Conservation (phyloP, 2,888 invertebrate genomes). For the Meta bourneti region DNA sequence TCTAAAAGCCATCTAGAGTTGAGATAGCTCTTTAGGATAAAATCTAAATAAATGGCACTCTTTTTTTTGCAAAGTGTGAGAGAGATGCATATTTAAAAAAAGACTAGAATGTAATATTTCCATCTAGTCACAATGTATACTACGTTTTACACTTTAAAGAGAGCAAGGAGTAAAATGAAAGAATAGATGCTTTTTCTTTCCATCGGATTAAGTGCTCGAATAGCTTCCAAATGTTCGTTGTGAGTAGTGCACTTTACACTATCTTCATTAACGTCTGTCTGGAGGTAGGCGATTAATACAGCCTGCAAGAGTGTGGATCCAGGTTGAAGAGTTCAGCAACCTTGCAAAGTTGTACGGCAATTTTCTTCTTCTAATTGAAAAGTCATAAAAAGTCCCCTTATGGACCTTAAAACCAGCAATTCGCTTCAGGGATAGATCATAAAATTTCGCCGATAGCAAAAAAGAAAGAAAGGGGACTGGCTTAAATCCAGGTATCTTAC, state of each 20-base stretch:
- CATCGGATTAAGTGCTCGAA: constrained; percentile 6
- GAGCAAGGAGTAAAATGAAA: too few species aligned
- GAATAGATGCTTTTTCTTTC: background rate
- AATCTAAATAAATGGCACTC: too few species aligned
- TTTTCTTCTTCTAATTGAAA: constrained; percentile 50
- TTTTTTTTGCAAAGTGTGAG: too few species aligned
- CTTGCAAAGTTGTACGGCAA: constrained; percentile 34
- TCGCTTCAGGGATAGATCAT: constrained; percentile 53
- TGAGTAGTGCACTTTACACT: background rate
- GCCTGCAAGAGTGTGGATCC: background rate
- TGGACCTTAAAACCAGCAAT: constrained; percentile 41
- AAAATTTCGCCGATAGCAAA: constrained; percentile 43
- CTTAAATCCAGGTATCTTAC: background rate
- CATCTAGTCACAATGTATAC: too few species aligned
- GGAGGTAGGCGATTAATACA: constrained; percentile 38
- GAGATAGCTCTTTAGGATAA: too few species aligned
- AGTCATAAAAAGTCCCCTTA: constrained; percentile 45
- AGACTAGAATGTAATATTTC: too few species aligned
- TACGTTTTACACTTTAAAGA: too few species aligned
- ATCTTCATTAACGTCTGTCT: constrained; percentile 33
- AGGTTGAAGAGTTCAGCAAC: constrained; percentile 50
- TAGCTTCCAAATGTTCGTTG: background rate
- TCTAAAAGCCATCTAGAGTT: too few species aligned
- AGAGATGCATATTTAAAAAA: too few species aligned
- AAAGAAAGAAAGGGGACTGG: constrained; percentile 29